Base-by-base conservation (phyloP, 2,113 vertebrate genomes). In the Alosa alosa region DNA sequence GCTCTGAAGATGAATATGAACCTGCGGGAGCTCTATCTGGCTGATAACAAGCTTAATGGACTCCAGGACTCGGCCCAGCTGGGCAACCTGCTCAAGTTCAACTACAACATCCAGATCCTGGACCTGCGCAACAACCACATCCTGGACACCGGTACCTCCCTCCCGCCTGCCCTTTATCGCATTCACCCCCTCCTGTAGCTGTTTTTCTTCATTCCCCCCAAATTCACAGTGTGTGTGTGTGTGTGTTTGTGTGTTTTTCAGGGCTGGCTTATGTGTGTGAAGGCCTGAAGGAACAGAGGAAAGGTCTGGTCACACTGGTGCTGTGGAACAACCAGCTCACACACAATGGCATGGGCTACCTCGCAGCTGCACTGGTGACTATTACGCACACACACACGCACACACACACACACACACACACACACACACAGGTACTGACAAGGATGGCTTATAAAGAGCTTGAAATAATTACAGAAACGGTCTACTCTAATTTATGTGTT, bases 321-420 rank as follows among this genome's bases (percentile, higher is more conserved):
- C 92, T 99, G 87, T 99, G 98, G 98, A 99, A 99, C 94, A 99
- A 99, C 94, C 98, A 99, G 92, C 95, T 99, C 89, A 97, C 97
- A 2, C 97, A 99, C 95, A 96, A 96, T 0, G 97, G 97, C 93
- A 99, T 98, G 98, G 95, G 96, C 31, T 97, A 97, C 86, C 94
- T 99, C 88, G 96, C 97, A 84, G 94, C 97, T 90, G 96, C 97
- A 0, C 93, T 99, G 97, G 98, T 99, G 93, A 31, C 83, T 13
- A 81, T 81, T 13, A 36, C 55, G 1, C 86, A 85, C 86, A 78
- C 84, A 84, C 82, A 68, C 47, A 44, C 75, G 17, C 45, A 17
- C 60, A 18, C 49, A 45, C 84, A 85, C n/a, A 41, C 68, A 84
- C 55, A 41, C 45, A 68, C 64, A 72, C 64, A 72, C 64, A 72